Base-by-base conservation (phyloP, 2,797 vertebrate species). In the Rhinogobio ventralis region DNA sequence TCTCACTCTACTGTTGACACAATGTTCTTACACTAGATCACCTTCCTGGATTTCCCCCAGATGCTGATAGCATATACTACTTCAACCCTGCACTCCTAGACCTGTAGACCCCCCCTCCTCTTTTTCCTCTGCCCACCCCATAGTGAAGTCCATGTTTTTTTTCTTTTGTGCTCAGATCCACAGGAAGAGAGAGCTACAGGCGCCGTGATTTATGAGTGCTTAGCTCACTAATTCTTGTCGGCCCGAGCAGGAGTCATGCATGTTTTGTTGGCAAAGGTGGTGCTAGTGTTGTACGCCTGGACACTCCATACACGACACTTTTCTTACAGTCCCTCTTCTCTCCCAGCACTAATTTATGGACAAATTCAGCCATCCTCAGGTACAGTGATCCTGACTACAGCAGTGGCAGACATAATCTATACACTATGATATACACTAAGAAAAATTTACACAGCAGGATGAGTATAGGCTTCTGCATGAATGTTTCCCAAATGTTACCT, bases 201-300 rank as follows among this genome's bases (percentile, higher is more conserved):
- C 76, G 68, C 51, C 49, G 76, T 91, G 90, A 93, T 93, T 93
- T 91, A 93, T 86, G 86, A 91, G 79, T 88, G 89, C 90, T 90
- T 90, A 88, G 90, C 72, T 91, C 90, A 90, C 92, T 92, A 90
- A 91, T 92, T 92, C 88, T 92, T 81, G 3, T 1, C 77, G 83
- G 85, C 85, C 81, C 83, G 74, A 79, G 86, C 85, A 88, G 90
- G 76, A 87, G 83, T 79, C 68, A 85, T 86, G 89, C 88, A 83
- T 90, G 89, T 90, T 91, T 90, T 92, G 87, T 88, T 76, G 55
- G 81, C 81, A 60, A 76, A 87, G 89, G 83, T 84, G 81, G 81
- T 86, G 82, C 75, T 84, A 60, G 74, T 85, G 73, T 81, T 83
- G 74, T 79, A 74, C 19, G 33, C 78, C 74, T 46, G 15, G 82